Conservation (phyloP, 2,797 vertebrate species). For the Sebastolobus alascanus region DNA sequence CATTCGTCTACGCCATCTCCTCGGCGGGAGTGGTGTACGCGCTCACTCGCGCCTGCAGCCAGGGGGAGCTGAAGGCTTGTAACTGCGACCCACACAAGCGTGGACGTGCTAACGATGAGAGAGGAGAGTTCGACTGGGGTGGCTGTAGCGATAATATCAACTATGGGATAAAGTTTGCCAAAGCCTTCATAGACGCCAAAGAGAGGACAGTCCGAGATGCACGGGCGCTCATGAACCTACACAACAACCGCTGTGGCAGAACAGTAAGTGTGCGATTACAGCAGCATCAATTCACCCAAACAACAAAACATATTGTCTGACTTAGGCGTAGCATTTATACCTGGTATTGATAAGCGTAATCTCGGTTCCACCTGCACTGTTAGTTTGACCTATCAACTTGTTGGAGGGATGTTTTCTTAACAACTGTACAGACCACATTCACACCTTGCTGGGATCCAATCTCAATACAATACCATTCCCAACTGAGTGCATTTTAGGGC, state of each 20-base stretch:
- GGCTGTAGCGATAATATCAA: slow-evolving; percentile 99
- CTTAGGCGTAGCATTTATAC: background rate
- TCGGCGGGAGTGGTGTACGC: slow-evolving; percentile 97
- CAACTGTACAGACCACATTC: background rate
- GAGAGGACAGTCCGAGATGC: slow-evolving; percentile 96
- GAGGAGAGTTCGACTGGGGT: slow-evolving; percentile 97
- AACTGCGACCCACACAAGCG: slow-evolving; percentile 95
- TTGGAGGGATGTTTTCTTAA: background rate
- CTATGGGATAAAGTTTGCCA: slow-evolving; percentile 96
- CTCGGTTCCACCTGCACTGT: background rate
- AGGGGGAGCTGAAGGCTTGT: slow-evolving; percentile 95
- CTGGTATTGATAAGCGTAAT: background rate
- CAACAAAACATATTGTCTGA: too few relatives aligned
- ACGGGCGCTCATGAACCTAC: slow-evolving; percentile 96
- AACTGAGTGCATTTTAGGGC: background rate
- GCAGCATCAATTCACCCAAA: background rate
- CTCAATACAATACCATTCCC: background rate
- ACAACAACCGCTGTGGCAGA: slow-evolving; percentile 98
- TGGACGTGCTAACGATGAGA: slow-evolving; percentile 89
- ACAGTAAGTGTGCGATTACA: slow-evolving; percentile 82
- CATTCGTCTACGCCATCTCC: slow-evolving; percentile 98
- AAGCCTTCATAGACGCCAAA: slow-evolving; percentile 97
- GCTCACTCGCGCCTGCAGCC: slow-evolving; percentile 96
- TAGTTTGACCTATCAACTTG: background rate
- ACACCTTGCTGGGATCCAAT: background rate